phyloP scores from a whole-genome alignment of 2,797 vertebrate species.

The Sebastes reedi region DNA sequence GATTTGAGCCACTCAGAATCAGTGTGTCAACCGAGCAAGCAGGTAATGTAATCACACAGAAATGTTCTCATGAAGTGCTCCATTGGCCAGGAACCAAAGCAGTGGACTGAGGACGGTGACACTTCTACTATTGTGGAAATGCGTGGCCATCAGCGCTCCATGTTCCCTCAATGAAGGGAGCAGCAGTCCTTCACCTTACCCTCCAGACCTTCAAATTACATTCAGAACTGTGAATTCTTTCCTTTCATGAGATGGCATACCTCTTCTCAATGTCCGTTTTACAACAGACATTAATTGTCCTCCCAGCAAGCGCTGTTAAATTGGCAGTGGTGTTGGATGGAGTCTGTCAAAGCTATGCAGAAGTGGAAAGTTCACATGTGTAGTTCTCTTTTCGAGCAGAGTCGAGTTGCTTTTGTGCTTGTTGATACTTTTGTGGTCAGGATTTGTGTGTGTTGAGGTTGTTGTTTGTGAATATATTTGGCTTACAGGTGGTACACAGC shows the following conservation, averaged over 20 bases:
- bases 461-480: constrained; percentile 59
- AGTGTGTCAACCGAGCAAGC: constrained; percentile 38
- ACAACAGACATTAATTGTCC: constrained; percentile 29
- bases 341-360: constrained; percentile 27
- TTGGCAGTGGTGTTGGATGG: constrained; percentile 20
- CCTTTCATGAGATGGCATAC: background rate
- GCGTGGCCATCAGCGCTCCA: background rate
- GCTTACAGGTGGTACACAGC: constrained; percentile 67
- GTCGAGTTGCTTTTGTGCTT: constrained; percentile 15
- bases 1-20: constrained; percentile 58
- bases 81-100: constrained; percentile 51
- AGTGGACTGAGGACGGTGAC: constrained; percentile 20
- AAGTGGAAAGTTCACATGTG: constrained; percentile 39
- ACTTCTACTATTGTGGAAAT: constrained; percentile 18
- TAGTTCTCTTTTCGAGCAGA: constrained; percentile 1
- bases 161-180: background rate
- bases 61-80: constrained; percentile 63
- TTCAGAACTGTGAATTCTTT: constrained; percentile 14
- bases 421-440: constrained; percentile 9
- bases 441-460: constrained; percentile 29
- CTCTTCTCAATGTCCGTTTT: constrained; percentile 15
- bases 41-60: constrained; percentile 54
- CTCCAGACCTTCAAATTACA: constrained; percentile 19
- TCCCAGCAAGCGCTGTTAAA: constrained; percentile 18
- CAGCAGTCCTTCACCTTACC: background rate